Base-by-base conservation (phyloP, 2,888 invertebrate species). In the Drosophila putrida region DNA sequence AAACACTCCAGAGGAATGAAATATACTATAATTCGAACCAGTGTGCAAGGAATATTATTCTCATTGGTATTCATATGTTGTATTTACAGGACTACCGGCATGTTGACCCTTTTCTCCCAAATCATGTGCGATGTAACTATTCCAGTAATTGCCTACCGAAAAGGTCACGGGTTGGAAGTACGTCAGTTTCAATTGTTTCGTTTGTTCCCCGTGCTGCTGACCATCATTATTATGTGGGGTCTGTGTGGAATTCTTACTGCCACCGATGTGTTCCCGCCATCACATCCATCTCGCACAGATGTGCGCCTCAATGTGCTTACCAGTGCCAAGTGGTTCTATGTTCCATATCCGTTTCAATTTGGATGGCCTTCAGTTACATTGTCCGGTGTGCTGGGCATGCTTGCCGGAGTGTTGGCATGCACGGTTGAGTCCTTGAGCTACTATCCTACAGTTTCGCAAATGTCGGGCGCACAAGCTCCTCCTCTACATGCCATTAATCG, bases 401-500 rank as follows among this genome's bases (percentile, higher is more conserved):
- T 96, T 60, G 96, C 96, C 0, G 96, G 96, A 0, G 96, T 96
- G 25, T 90, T 96, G 35, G 96, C 96, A 0, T 96, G 96, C 76
- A 96, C 96, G 0, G 95, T 96, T 11, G 96, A 96, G 91, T 96
- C 96, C 4, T 95, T 97, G 68, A 97, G 97, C 85, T 97, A 98
- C 91, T 98, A 98, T 92, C 97, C 97, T 57, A 97, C 97, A n/a
- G 97, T 97, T 1, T 96, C 98, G 0, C 94, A 95, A 90, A 96
- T 96, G 96, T 95, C 96, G 75, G 96, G 95, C 31, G 97, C 96
- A 0, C 95, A 96, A 0, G 95, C 96, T 0, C 97, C 97, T 0
- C 98, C 98, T 0, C 93, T 96, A 6, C 97, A 97, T 91, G 97
- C 97, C 0, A 96, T 98, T 81, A 97, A 97, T 92, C 94, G 98